phyloP scores from a whole-genome alignment of 2,113 vertebrate genomes.

The Apus apus region DNA sequence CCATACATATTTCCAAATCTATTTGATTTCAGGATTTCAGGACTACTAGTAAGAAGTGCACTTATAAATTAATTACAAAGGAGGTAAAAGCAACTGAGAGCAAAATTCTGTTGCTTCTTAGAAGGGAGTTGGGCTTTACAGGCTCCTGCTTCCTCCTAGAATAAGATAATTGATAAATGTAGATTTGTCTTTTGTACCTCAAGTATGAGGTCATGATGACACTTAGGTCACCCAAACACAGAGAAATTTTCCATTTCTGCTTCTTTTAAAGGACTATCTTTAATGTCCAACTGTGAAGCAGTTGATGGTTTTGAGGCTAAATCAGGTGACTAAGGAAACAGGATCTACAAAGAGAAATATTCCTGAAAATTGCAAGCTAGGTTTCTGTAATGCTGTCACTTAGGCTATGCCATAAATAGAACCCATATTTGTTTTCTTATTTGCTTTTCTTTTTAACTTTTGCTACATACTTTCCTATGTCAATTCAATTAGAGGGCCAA shows the following conservation, averaged over 20 bases:
- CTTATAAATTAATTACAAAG: background rate
- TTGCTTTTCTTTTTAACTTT: background rate
- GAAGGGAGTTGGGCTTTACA: background rate
- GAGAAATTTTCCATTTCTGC: background rate
- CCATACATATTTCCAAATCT: constrained; percentile 15
- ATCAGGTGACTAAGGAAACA: background rate
- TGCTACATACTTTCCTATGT: background rate
- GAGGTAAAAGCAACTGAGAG: background rate
- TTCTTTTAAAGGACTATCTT: background rate
- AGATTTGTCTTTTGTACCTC: background rate
- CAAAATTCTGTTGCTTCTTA: background rate
- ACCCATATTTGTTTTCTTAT: background rate
- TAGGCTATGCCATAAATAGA: background rate
- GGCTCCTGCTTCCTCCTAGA: background rate
- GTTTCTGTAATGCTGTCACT: background rate
- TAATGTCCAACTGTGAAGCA: background rate
- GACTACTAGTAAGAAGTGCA: background rate
- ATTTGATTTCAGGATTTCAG: background rate
- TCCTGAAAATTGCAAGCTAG: background rate
- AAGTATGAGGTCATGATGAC: background rate
- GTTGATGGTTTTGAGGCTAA: background rate
- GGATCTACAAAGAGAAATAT: background rate
- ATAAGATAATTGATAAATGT: background rate
- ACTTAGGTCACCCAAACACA: background rate
- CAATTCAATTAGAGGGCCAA: background rate